These are phyloP conservation scores for Dexiosoma caninum DNA, from an alignment of 2,888 invertebrate genomes.

Conservation along the genomic window DNA sequence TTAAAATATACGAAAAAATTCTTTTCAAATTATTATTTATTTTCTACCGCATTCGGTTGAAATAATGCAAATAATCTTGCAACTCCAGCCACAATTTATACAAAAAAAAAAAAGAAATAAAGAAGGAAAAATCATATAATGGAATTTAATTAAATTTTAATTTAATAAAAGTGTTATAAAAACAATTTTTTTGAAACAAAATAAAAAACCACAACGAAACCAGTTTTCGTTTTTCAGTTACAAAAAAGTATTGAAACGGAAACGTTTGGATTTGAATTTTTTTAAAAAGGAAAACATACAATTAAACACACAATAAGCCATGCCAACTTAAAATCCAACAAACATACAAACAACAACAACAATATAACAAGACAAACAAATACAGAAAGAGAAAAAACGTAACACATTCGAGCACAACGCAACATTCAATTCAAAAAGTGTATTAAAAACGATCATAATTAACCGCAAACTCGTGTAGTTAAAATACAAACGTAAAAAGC, in stretches of 20 bases:
- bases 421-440: conserved; percentile 50
- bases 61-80: no score
- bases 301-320: conserved; percentile 44
- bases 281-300: conserved; percentile 16
- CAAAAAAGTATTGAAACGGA: conserved; percentile 6
- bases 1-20: no score
- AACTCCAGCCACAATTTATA: no score
- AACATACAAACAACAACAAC: conserved; percentile 27
- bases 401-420: conserved; percentile 38
- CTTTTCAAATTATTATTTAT: no score
- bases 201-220: not conserved
- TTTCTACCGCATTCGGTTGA: no score
- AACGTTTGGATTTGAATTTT: conserved; percentile 29
- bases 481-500: conserved; percentile 54
- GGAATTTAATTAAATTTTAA: conserved; percentile 21
- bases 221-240: conserved; percentile 21
- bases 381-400: no score
- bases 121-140: conserved; percentile 24
- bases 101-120: no score
- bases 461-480: conserved; percentile 65
- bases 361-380: no score
- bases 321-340: conserved; percentile 52
- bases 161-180: conserved; percentile 9
- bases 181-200: not conserved
- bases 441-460: conserved; percentile 61